Conservation (phyloP, 2,797 vertebrate species). For the Rhinophrynus dorsalis region DNA sequence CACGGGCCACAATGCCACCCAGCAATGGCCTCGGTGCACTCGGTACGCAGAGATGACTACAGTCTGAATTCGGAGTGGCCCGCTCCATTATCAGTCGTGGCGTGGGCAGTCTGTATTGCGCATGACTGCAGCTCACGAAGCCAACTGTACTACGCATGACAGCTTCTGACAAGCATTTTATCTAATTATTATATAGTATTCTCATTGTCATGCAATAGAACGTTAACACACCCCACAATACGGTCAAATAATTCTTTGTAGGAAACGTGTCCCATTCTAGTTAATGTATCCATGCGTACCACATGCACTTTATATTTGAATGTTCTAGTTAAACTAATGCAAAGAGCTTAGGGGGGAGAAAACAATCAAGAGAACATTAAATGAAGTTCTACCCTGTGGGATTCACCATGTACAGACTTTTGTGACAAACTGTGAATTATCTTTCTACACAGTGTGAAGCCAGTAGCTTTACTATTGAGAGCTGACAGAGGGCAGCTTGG, state of each 20-base stretch:
- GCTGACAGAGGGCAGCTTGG: constrained; percentile 83
- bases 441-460: constrained; percentile 73
- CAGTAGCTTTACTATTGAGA: constrained; percentile 68
- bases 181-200: too few relatives aligned
- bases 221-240: too few relatives aligned
- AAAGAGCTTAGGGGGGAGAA: constrained; percentile 27
- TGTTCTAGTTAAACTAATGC: constrained; percentile 38
- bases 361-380: constrained; percentile 43
- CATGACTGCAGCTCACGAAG: too few relatives aligned
- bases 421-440: constrained; percentile 81
- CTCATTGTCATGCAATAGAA: too few relatives aligned
- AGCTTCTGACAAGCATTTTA: too few relatives aligned
- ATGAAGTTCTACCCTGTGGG: constrained; percentile 33
- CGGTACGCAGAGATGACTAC: too few relatives aligned
- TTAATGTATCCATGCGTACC: background rate
- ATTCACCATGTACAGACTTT: constrained; percentile 51
- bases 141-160: too few relatives aligned
- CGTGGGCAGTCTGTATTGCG: too few relatives aligned
- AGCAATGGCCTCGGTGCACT: too few relatives aligned
- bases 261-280: background rate
- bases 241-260: background rate
- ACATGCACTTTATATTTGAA: constrained; percentile 24
- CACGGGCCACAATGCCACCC: too few relatives aligned
- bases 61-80: too few relatives aligned
- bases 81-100: too few relatives aligned